Conservation (phyloP, 2,797 vertebrate species). For the Cyprinella venusta region DNA sequence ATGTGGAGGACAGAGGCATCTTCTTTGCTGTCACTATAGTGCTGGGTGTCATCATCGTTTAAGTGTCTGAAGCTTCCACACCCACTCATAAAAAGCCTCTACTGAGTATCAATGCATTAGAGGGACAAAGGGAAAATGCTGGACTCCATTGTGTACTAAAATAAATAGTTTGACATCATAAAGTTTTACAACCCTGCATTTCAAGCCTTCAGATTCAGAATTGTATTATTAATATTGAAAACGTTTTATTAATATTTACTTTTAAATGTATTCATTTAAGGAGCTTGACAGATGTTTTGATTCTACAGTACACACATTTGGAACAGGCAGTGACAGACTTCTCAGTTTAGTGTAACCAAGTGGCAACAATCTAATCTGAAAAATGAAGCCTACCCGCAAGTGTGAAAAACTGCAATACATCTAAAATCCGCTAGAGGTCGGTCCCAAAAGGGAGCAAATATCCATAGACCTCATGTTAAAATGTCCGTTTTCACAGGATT, state of each 20-base stretch:
- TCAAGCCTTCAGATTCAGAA: background rate
- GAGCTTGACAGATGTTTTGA: background rate
- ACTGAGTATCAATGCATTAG: background rate
- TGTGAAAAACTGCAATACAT: too few relatives aligned
- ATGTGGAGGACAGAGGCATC: conserved; percentile 44
- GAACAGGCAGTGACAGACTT: background rate
- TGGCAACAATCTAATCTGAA: too few relatives aligned
- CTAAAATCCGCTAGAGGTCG: too few relatives aligned
- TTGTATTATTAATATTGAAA: background rate
- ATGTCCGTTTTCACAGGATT: too few relatives aligned
- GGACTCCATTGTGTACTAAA: background rate
- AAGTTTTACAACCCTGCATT: background rate
- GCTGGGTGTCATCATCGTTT: conserved; percentile 38
- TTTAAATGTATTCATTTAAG: background rate
- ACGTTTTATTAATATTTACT: too few relatives aligned
- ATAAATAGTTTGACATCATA: background rate
- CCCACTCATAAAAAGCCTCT: conserved; percentile 16
- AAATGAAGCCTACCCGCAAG: too few relatives aligned
- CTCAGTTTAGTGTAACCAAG: too few relatives aligned
- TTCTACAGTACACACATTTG: background rate
- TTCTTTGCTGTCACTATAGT: conserved; percentile 42
- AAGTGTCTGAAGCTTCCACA: conserved; percentile 28
- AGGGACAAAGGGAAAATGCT: background rate
- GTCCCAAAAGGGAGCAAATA: too few relatives aligned
- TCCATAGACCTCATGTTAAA: too few relatives aligned